Percentiles rank a stretch among this genome's conserved stretches.
Evolutionary conservation across 2,888 invertebrate species (phyloP).

Genomic region (Drosophila neotestacea): DNA sequence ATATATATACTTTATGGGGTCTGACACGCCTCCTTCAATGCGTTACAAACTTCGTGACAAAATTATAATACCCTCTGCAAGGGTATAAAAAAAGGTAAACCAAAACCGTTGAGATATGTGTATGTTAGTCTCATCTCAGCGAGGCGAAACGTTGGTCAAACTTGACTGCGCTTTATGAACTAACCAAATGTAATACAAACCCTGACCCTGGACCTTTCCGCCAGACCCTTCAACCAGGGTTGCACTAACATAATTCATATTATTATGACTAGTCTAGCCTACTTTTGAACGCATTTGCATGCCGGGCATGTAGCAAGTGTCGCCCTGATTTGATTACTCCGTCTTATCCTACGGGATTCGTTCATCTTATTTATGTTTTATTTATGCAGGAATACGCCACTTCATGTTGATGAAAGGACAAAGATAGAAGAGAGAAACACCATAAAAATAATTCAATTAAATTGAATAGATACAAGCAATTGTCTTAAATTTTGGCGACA

Average conservation of each 20-base stretch:
- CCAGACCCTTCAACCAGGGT: neutral
- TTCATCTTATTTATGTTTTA: conserved; percentile 70
- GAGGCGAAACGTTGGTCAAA: conserved; percentile 61
- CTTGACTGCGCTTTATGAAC: conserved; percentile 67
- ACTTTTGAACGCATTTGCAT: conserved; percentile 54
- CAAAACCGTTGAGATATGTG: conserved; percentile 59
- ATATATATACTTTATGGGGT: too few relatives aligned
- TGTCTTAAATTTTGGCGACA: conserved; percentile 4
- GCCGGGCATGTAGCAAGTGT: conserved; percentile 49
- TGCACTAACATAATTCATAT: conserved; percentile 69
- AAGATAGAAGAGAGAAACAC: conserved; percentile 14
- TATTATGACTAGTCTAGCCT: conserved; percentile 52
- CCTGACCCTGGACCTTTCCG: conserved; percentile 19
- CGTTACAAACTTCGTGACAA: too few relatives aligned
- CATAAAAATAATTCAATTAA: conserved; percentile 74
- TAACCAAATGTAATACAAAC: conserved; percentile 58
- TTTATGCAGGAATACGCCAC: conserved; percentile 61
- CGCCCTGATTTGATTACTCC: conserved; percentile 64
- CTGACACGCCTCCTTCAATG: too few relatives aligned
- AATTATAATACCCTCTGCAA: too few relatives aligned
- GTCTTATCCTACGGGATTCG: conserved; percentile 44
- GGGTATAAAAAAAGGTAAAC: conserved; percentile 48
- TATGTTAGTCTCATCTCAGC: conserved; percentile 29
- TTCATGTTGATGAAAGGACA: conserved; percentile 58
- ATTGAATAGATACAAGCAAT: conserved; percentile 44